Percentiles rank a stretch among this genome's conserved stretches.
phyloP scores from a whole-genome alignment of 2,113 vertebrate species.

The Hemiscyllium ocellatum region DNA sequence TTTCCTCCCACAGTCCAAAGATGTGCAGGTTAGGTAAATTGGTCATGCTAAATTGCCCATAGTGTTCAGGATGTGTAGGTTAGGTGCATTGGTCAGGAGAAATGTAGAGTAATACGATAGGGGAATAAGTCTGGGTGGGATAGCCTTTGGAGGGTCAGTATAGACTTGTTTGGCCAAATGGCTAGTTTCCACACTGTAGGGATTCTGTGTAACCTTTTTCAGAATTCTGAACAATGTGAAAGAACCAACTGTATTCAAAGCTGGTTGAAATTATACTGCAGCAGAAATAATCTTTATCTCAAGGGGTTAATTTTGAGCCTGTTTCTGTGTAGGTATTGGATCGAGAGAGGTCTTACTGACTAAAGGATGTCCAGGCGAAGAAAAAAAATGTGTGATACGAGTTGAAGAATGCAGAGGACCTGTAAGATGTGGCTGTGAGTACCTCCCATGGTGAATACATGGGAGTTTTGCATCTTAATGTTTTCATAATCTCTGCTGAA shows the following conservation, averaged over 20 bases:
- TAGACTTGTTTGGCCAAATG: no score
- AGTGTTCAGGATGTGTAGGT: no score
- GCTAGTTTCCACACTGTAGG: no score
- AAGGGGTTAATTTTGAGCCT: conserved; percentile 8
- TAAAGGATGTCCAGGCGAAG: conserved; percentile 50
- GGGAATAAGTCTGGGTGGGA: no score
- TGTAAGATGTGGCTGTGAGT: conserved; percentile 52
- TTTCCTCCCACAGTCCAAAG: no score
- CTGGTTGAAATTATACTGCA: background rate
- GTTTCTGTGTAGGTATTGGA: conserved; percentile 45
- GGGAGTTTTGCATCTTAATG: background rate
- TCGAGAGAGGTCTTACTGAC: conserved; percentile 54
- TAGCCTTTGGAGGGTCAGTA: no score
- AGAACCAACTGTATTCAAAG: background rate
- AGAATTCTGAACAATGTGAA: background rate
- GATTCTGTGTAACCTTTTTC: background rate
- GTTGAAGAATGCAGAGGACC: conserved; percentile 48
- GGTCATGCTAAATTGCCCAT: no score
- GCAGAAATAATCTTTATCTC: background rate
- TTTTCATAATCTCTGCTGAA: background rate
- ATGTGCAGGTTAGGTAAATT: no score
- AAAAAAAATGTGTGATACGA: conserved; percentile 50
- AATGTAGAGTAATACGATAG: no score
- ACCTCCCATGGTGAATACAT: background rate
- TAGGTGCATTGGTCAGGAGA: no score